Percentiles rank a stretch among this genome's conserved stretches.
Conservation (phyloP, 2,113 vertebrate genomes). For the Actenoides hombroni region DNA sequence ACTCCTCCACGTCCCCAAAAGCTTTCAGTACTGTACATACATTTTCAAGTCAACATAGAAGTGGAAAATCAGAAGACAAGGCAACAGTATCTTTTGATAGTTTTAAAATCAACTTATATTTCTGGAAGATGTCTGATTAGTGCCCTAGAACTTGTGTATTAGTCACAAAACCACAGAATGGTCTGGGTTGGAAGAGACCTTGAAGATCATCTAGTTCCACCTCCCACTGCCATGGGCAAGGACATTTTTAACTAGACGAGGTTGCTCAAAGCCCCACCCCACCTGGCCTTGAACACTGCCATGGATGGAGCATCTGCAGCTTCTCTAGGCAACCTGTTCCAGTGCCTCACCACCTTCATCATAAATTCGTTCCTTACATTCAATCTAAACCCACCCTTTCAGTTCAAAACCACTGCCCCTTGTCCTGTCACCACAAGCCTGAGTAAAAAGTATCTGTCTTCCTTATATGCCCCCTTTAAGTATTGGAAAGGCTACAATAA, state of each 20-base stretch:
- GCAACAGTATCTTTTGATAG: neutral
- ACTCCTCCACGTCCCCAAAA: neutral
- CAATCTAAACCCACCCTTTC: neutral
- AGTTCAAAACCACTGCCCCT: neutral
- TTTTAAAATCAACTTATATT: neutral
- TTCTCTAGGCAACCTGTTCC: neutral
- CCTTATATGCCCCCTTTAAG: neutral
- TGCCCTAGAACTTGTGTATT: neutral
- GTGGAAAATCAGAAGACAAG: neutral
- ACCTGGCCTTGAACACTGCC: neutral
- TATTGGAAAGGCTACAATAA: too few relatives aligned
- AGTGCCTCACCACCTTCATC: rapidly evolving
- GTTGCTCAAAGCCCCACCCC: neutral
- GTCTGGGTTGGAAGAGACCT: neutral
- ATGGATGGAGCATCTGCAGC: neutral
- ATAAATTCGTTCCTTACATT: neutral
- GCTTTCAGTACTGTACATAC: neutral
- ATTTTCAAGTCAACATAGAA: neutral
- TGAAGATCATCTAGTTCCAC: too few relatives aligned
- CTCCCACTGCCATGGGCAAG: neutral
- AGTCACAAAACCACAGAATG: neutral
- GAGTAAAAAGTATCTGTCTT: neutral
- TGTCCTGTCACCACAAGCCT: neutral
- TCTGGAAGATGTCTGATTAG: neutral
- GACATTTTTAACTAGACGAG: rapidly evolving